phyloP scores from a whole-genome alignment of 2,888 invertebrate genomes.

The Hedychridium roseum region DNA sequence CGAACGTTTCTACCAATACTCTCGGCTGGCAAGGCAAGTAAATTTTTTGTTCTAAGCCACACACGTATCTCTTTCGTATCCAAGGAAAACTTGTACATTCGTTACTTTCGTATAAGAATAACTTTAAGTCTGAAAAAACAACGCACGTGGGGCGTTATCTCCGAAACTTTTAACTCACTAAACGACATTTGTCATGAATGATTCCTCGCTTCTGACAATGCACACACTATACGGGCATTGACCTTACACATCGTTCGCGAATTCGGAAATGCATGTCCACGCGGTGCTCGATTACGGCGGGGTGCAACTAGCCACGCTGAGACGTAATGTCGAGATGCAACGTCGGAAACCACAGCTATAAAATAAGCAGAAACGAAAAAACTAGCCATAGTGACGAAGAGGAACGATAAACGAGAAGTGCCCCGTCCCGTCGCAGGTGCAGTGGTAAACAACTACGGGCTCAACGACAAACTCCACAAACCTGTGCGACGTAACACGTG shows the following conservation, averaged over 20 bases:
- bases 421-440: neutral
- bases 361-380: neutral
- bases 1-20: too few relatives aligned
- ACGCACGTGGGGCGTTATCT: too few relatives aligned
- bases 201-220: too few relatives aligned
- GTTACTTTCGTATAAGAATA: too few relatives aligned
- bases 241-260: constrained; percentile 8
- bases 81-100: too few relatives aligned
- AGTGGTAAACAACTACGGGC: neutral
- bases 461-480: neutral
- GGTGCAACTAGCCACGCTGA: constrained; percentile 34
- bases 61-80: too few relatives aligned
- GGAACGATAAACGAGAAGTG: neutral
- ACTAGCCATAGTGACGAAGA: neutral
- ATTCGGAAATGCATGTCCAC: constrained; percentile 8
- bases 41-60: too few relatives aligned
- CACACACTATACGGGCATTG: constrained; percentile 19
- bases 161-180: too few relatives aligned
- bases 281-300: constrained; percentile 18
- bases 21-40: too few relatives aligned
- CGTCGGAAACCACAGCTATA: constrained; percentile 35
- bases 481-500: neutral
- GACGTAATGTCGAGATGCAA: constrained; percentile 26
- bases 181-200: too few relatives aligned
- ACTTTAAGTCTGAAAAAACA: too few relatives aligned